Evolutionary conservation across 2,888 invertebrate genomes (phyloP).

Genomic region (Chymomyza amoena): DNA sequence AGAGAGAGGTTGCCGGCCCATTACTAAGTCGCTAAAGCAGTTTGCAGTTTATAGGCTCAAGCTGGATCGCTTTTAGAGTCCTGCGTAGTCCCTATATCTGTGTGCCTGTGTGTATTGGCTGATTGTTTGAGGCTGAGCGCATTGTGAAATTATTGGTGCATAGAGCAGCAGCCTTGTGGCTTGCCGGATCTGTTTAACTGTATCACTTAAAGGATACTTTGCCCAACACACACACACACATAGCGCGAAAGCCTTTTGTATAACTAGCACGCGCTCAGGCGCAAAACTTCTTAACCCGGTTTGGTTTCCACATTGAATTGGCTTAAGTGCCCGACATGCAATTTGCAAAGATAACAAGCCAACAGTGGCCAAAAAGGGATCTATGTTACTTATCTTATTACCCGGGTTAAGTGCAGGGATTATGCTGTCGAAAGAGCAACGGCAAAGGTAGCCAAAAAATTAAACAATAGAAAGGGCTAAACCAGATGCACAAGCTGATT

Average conservation of each 20-base stretch:
- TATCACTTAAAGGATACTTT: slow-evolving; percentile 42
- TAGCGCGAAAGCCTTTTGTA: slow-evolving; percentile 1
- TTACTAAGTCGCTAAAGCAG: slow-evolving; percentile 59
- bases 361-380: slow-evolving; percentile 44
- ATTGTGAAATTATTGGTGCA: slow-evolving; percentile 54
- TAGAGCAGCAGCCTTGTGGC: slow-evolving; percentile 17
- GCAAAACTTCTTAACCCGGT: slow-evolving; percentile 48
- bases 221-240: not conserved
- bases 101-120: slow-evolving; percentile 27
- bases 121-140: slow-evolving; percentile 36
- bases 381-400: slow-evolving; percentile 73
- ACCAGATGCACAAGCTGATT: slow-evolving; percentile 57
- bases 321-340: slow-evolving; percentile 72
- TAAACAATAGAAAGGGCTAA: slow-evolving; percentile 16
- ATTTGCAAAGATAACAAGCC: slow-evolving; percentile 74
- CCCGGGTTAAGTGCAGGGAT: slow-evolving; percentile 72
- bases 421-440: slow-evolving; percentile 71
- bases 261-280: slow-evolving; percentile 49
- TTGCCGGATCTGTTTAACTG: slow-evolving; percentile 50
- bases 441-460: not conserved
- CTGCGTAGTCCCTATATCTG: not conserved
- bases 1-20: not conserved
- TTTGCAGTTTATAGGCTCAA: slow-evolving; percentile 10
- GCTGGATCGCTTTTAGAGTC: slow-evolving; percentile 9
- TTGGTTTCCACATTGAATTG: slow-evolving; percentile 51